Evolutionary conservation across 2,888 invertebrate species (phyloP), one percentile per base, ranked within the genome.

Genomic region (Dermolepida albohirtum): DNA sequence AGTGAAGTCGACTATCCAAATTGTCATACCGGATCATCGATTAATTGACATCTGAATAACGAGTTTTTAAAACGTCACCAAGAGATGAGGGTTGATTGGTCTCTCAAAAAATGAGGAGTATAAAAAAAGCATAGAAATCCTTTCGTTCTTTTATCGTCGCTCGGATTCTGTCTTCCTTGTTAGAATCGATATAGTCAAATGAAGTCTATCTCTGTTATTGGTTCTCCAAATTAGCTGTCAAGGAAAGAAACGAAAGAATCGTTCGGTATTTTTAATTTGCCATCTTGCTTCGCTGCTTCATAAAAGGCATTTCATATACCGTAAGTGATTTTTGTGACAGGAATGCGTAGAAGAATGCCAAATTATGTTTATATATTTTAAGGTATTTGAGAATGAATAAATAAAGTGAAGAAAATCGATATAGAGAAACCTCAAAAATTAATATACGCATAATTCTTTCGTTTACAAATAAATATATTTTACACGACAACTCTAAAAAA

Each of bases 21-120:
- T 69, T 64, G 69, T 69, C 69, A 66, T 69, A 69, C 66, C 69
- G 69, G 69, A 70, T 73, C 72, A 74, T 76, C 74, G 74, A 74
- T 76, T 76, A 76, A 76, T 76, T 76, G 76, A 76, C 76, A 74
- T 75, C 74, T 74, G 73, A 75, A 74, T 76, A 74, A 75, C 74
- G 75, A 76, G 71, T 73, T 75, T 74, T 75, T 72, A 74, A 74
- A 73, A 72, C 71, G 73, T 71, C 73, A 73, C 67, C 66, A 69
- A 67, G 69, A 73, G 73, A 73, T 68, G 71, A 72, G 73, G 73
- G 74, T 74, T 73, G 72, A 71, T 66, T 67, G 69, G 64, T 59
- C 57, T 57, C 17, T 47, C 59, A 47, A 47, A 62, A 59, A 52
- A 59, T 43, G 69, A 70, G 69, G 71, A 70, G 72, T 66, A 70